Evolutionary conservation across 1,140 invertebrate genomes (phyloP).

Genomic region (Bilobella aurantiaca): DNA sequence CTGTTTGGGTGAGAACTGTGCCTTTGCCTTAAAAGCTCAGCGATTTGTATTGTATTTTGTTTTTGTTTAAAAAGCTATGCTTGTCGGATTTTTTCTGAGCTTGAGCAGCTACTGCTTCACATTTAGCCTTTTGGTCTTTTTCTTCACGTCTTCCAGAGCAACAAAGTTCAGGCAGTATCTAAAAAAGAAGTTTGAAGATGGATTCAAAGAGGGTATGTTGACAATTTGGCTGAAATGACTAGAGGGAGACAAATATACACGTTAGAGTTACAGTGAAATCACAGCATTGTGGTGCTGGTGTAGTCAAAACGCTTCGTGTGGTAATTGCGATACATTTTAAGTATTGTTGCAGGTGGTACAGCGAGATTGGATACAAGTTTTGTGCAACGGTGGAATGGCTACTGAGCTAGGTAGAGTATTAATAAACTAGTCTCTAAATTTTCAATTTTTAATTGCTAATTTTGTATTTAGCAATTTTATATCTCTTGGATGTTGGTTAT

Average conservation of each 20-base stretch:
- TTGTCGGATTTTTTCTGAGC: constrained; percentile 69
- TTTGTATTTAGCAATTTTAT: constrained; percentile 57
- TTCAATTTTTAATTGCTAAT: no score
- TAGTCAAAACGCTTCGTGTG: neutral
- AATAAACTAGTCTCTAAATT: no score
- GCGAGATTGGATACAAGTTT: constrained; percentile 80
- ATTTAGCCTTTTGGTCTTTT: constrained; percentile 62
- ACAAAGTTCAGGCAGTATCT: constrained; percentile 61
- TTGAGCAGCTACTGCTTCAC: constrained; percentile 68
- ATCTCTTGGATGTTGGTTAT: constrained; percentile 67
- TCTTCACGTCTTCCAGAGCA: constrained; percentile 66
- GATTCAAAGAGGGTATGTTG: constrained; percentile 64
- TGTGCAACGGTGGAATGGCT: constrained; percentile 81
- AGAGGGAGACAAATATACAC: no score
- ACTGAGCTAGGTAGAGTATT: no score
- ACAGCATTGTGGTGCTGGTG: neutral
- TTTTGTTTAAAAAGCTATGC: constrained; percentile 44
- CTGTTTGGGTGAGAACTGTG: constrained; percentile 47
- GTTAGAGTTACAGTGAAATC: neutral
- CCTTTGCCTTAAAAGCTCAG: neutral
- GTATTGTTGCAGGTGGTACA: constrained; percentile 55
- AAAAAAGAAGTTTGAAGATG: constrained; percentile 64
- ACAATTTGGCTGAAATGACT: no score
- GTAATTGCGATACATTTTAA: constrained; percentile 2
- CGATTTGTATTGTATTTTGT: neutral